These are phyloP conservation scores for Dicentrarchus labrax DNA, from an alignment of 2,113 vertebrate genomes.

Conservation along the genomic window DNA sequence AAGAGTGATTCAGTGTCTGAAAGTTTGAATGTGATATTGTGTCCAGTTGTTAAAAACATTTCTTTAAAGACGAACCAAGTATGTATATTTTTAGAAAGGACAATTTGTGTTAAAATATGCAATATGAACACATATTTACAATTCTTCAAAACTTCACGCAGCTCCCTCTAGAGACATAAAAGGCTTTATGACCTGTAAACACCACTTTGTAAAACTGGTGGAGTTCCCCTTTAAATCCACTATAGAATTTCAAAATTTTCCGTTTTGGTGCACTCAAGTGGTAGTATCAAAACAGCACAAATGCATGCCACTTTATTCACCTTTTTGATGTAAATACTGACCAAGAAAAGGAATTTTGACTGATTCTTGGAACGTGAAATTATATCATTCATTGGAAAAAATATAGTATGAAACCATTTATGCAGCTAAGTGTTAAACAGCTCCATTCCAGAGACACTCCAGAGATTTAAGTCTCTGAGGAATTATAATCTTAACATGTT, in stretches of 20 bases:
- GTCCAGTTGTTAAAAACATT: neutral
- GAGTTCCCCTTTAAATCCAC: neutral
- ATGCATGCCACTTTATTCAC: fast-evolving
- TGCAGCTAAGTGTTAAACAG: neutral
- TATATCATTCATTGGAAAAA: neutral
- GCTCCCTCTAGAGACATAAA: neutral
- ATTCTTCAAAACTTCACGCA: neutral
- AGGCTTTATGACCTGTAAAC: neutral
- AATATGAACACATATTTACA: neutral
- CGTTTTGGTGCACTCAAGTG: neutral
- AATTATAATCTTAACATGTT: slow-evolving; percentile 38
- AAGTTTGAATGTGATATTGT: neutral
- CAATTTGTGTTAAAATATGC: too few relatives aligned
- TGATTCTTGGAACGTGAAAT: neutral
- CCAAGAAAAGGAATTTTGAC: neutral
- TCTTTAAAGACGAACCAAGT: neutral
- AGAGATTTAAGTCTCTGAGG: slow-evolving; percentile 25
- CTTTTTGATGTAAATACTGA: neutral
- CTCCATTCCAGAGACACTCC: neutral
- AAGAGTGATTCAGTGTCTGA: neutral
- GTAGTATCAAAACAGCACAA: neutral
- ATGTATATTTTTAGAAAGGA: too few relatives aligned
- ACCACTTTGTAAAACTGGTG: too few relatives aligned
- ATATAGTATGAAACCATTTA: neutral
- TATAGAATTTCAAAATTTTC: neutral